These are phyloP conservation scores for Eucidaris tribuloides DNA, from an alignment of 35 echinoderm and acorn worm species.

Conservation along the genomic window DNA sequence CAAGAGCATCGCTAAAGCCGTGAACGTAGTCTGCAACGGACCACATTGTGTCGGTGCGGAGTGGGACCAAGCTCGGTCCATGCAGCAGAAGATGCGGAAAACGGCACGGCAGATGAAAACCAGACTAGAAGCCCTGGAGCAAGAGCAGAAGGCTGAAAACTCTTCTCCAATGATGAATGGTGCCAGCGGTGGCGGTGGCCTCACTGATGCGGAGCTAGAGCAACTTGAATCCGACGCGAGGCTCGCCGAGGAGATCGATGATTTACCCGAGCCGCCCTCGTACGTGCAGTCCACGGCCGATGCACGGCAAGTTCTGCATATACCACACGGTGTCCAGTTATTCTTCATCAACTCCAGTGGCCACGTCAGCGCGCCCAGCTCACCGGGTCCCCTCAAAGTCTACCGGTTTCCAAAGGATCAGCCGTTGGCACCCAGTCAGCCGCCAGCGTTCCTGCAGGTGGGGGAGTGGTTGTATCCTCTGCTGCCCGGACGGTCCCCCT, in stretches of 20 bases:
- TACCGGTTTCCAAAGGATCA: constrained; percentile 72
- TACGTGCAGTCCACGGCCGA: constrained; percentile 72
- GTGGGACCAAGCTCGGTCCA: constrained; percentile 43
- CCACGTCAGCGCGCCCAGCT: constrained; percentile 79
- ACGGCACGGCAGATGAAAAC: constrained; percentile 85
- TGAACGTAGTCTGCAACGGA: constrained; percentile 58
- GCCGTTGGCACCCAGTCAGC: constrained; percentile 39
- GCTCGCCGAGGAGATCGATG: constrained; percentile 45
- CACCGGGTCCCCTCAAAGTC: constrained; percentile 59
- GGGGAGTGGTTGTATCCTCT: constrained; percentile 94
- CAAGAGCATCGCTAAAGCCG: constrained; percentile 54
- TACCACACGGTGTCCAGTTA: constrained; percentile 66
- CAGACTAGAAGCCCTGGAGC: constrained; percentile 74
- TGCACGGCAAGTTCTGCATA: constrained; percentile 60
- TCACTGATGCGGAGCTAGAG: constrained; percentile 4
- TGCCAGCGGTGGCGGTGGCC: background rate
- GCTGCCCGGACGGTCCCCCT: constrained; percentile 76
- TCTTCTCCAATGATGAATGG: no score
- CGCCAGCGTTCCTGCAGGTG: constrained; percentile 92
- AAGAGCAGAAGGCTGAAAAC: background rate
- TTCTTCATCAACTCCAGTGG: constrained; percentile 86
- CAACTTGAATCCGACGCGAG: constrained; percentile 44
- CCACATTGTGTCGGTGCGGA: constrained; percentile 18
- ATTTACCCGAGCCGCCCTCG: constrained; percentile 54
- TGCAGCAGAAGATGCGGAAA: constrained; percentile 91